Conservation (phyloP, 2,113 vertebrate species). For the Apodemus speciosus region DNA sequence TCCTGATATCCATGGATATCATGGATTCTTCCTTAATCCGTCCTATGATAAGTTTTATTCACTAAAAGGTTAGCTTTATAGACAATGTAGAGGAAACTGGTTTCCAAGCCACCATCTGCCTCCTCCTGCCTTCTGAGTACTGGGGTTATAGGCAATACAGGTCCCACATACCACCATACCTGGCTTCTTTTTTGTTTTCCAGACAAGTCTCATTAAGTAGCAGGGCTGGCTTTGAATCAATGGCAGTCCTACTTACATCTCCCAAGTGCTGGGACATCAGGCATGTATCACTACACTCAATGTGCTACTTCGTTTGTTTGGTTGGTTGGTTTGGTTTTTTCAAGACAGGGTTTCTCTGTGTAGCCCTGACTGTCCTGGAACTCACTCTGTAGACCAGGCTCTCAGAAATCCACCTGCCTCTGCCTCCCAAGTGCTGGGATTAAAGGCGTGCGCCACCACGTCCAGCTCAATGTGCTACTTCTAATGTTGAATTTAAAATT, state of each 20-base stretch:
- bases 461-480: not conserved
- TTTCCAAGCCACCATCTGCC: not conserved
- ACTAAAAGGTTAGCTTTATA: constrained; percentile 37
- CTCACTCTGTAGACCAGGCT: too few relatives aligned
- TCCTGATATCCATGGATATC: too few relatives aligned
- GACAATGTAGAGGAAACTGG: not conserved
- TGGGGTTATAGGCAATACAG: not conserved
- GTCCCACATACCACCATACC: not conserved
- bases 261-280: not conserved
- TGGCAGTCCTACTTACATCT: not conserved
- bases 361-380: too few relatives aligned
- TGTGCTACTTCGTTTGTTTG: too few relatives aligned
- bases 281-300: not conserved
- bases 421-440: too few relatives aligned
- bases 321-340: too few relatives aligned
- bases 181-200: not conserved
- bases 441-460: too few relatives aligned
- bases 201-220: not conserved
- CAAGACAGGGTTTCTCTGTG: too few relatives aligned
- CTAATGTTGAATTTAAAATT: constrained; percentile 56
- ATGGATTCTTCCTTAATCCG: not conserved
- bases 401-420: too few relatives aligned
- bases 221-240: not conserved
- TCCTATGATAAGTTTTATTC: constrained; percentile 47
- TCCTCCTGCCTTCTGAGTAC: not conserved